Evolutionary conservation across 2,888 invertebrate genomes (phyloP).

Genomic region (Poecilus cupreus): DNA sequence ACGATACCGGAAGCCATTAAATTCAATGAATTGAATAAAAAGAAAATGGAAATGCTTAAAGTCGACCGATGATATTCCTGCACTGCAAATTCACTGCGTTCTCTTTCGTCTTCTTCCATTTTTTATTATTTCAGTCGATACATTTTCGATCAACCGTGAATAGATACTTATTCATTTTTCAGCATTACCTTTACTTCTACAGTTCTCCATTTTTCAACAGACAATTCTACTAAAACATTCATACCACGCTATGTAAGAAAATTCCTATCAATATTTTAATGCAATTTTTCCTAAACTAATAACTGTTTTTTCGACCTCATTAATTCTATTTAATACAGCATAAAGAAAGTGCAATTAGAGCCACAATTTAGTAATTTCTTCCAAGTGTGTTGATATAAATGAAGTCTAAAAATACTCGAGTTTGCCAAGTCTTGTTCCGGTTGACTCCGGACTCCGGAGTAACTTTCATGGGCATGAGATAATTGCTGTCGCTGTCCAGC

Average conservation of each 20-base stretch:
- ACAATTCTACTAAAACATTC: background rate
- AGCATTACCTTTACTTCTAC: background rate
- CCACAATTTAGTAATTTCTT: background rate
- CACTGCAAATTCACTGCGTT: conserved; percentile 15
- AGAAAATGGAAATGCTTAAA: conserved; percentile 6
- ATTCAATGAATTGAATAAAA: conserved; percentile 40
- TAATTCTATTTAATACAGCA: background rate
- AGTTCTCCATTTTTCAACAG: background rate
- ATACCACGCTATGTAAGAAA: no score
- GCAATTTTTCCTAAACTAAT: no score
- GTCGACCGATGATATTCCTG: background rate
- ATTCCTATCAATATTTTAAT: no score
- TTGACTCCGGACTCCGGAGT: background rate
- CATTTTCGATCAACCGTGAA: conserved; percentile 17
- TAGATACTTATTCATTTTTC: conserved; percentile 27
- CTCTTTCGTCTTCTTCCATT: background rate
- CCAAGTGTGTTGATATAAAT: no score
- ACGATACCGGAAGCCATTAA: conserved; percentile 29
- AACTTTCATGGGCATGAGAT: background rate
- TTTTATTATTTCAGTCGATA: conserved; percentile 17
- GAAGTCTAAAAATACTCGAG: background rate
- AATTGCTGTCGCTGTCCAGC: conserved; percentile 12
- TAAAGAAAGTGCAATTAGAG: background rate
- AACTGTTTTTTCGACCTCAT: background rate
- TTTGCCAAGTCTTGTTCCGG: background rate